Evolutionary conservation across 2,797 vertebrate species (phyloP), one percentile per base, ranked within the genome.

Genomic region (Spea hammondii): DNA sequence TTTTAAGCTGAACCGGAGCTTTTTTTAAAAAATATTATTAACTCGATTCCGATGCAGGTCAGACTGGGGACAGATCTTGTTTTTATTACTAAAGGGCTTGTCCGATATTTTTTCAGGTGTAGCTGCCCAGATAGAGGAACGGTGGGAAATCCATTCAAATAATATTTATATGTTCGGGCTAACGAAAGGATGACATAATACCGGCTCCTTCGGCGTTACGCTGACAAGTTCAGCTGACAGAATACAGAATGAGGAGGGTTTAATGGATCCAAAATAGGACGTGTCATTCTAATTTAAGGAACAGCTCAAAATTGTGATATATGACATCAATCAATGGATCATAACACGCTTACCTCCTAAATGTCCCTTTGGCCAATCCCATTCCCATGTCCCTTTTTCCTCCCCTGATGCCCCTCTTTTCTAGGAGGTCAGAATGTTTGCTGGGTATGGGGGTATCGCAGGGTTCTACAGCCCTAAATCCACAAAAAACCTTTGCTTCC

Each of bases 121-220:
- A 60, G 74, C n/a, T 44, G 46, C 65, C 32, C 51, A 11, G 64
- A 66, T 32, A 55, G 14, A 72, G 46, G 62, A 64, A 80, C 32
- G 79, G 79, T 76, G 79, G 79, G 74, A 82, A 82, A 82, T 77
- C 79, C 70, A 59, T n/a, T 73, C 72, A 68, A 77, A 82, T 82
- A 82, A 82, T 82, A 82, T 82, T 82, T 82, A 67, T 72, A 9
- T 67, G 32, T 82, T 53, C 14, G 17, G 77, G 73, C 77, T 77
- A 82, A 62, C 13, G 65, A 11, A 68, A 55, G 65, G 68, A 77
- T 82, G 79, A 82, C 79, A 82, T 51, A n/a, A 70, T 81, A 81
- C 76, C 72, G 60, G 67, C 17, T 55, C 14, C 12, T 76, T 75
- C 72, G 54, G 57, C 45, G 46, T 50, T 12, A 46, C 45, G 13